Base-by-base conservation (phyloP, 1,140 invertebrate genomes). In the Sweltsa coloradensis region DNA sequence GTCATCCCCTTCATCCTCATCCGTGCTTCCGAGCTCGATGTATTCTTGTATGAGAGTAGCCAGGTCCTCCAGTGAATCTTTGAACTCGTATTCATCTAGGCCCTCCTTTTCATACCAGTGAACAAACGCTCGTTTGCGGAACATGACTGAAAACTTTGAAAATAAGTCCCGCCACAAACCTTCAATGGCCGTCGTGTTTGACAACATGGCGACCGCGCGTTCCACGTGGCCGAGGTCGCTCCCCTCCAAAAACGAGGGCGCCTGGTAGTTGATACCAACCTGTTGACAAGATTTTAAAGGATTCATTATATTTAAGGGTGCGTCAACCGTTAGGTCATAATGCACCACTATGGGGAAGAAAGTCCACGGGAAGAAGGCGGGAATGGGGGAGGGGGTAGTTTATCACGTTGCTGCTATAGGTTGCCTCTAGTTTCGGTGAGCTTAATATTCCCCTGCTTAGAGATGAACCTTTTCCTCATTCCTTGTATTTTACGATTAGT, bases 61-160 rank as follows among this genome's bases (percentile, higher is more conserved):
- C 49, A 86, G 62, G 63, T 89, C 81, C 49, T 83, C 74, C 22
- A 78, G 60, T 9, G 85, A 83, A 53, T 85, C 83, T 9, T 70
- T 50, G 54, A 80, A 78, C 57, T 81, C 78, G 6, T 70, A 72
- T 63, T 88, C 83, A 62, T 88, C 84, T 72, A 88, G 76, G 42
- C 85, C 84, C 71, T 86, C 85, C 5, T 81, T 80, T 6, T 88
- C 68, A 57, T 79, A 85, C 65, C 83, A 84, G 64, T 86, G 83
- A 9, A 86, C 74, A 59, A 85, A 87, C 2, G 83, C 81, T 39
- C 79, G 63, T 61, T 83, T 85, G 18, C 71, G 64, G 52, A 76
- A 83, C 81, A 86, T 83, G 14, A 81, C 51, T 43, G 78, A 75
- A 60, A 81, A 86, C 55, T 88, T 87, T 49, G 72, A 70, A 47